phyloP scores from a whole-genome alignment of 30 jellyfish, hydroid and myxozoan genomes.

The Cassiopea andromeda region DNA sequence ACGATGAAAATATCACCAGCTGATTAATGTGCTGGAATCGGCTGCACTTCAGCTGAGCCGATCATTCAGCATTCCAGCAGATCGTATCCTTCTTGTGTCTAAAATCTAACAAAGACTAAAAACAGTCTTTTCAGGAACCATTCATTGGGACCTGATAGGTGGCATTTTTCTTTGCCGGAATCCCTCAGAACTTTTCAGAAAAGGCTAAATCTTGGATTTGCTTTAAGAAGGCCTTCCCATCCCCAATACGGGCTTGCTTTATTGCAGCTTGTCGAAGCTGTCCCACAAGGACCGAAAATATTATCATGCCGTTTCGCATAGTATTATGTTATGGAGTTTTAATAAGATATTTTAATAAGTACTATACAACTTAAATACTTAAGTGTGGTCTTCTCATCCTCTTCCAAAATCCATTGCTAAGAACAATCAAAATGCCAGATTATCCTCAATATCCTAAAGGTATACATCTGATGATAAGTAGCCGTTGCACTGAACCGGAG shows the following conservation, averaged over 20 bases:
- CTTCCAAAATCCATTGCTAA: not conserved
- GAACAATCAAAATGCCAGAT: not conserved
- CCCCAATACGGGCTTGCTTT: not conserved
- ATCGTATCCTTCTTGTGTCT: not conserved
- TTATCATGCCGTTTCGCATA: not conserved
- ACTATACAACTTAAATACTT: not conserved
- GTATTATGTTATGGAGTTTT: not conserved
- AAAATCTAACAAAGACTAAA: not conserved
- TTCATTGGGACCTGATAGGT: not conserved
- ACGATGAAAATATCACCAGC: not conserved
- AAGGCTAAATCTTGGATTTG: not conserved
- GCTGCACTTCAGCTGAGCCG: not conserved
- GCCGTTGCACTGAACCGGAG: not conserved
- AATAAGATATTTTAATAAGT: not conserved
- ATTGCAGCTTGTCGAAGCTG: not conserved
- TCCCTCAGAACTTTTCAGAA: not conserved
- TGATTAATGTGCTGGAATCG: not conserved
- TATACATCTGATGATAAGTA: not conserved
- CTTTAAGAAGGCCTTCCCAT: conserved; percentile 2
- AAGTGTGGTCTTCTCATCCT: conserved; percentile 1
- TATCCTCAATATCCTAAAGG: not conserved
- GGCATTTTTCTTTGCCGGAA: conserved; percentile 4
- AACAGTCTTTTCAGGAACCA: not conserved
- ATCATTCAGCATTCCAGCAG: not conserved
- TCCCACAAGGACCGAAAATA: not conserved